These are phyloP conservation scores for Cavia aperea DNA, from an alignment of 2,113 vertebrate genomes.

Conservation along the genomic window DNA sequence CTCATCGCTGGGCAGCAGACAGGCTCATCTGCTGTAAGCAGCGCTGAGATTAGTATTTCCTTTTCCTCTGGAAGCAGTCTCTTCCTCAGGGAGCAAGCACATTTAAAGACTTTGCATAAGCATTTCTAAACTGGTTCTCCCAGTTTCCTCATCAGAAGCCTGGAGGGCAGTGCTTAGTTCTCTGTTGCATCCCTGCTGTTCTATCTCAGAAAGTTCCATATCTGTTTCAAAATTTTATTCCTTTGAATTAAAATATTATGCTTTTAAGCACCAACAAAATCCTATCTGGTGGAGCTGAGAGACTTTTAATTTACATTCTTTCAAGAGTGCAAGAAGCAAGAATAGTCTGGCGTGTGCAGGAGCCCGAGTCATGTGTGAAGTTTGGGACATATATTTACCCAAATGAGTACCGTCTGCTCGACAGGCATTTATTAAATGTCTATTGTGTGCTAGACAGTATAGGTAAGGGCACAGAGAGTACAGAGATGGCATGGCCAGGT, in stretches of 20 bases:
- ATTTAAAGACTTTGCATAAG: not conserved
- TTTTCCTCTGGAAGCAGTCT: not conserved
- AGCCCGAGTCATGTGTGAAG: conserved; percentile 6
- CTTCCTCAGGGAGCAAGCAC: not conserved
- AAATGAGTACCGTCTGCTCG: conserved; percentile 31
- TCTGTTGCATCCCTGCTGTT: not conserved
- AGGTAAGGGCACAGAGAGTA: not conserved
- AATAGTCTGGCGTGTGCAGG: not conserved
- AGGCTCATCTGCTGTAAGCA: conserved; percentile 5
- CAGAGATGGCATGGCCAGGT: not conserved
- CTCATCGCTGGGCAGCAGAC: not conserved
- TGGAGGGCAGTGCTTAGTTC: not conserved
- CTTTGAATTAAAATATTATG: conserved; percentile 18
- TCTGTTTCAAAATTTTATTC: conserved; percentile 42
- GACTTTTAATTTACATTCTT: conserved; percentile 28
- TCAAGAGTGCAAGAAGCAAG: conserved; percentile 6
- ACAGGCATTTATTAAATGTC: conserved; percentile 36
- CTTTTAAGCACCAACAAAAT: not conserved
- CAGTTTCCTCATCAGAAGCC: not conserved
- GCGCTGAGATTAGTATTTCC: not conserved
- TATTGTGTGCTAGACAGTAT: conserved; percentile 2
- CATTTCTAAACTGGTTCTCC: not conserved
- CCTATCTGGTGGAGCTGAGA: not conserved
- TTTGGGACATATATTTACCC: conserved; percentile 35
- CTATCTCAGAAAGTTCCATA: conserved; percentile 18